These are phyloP conservation scores for Indri indri DNA, from an alignment of 2,113 vertebrate genomes.

Conservation along the genomic window DNA sequence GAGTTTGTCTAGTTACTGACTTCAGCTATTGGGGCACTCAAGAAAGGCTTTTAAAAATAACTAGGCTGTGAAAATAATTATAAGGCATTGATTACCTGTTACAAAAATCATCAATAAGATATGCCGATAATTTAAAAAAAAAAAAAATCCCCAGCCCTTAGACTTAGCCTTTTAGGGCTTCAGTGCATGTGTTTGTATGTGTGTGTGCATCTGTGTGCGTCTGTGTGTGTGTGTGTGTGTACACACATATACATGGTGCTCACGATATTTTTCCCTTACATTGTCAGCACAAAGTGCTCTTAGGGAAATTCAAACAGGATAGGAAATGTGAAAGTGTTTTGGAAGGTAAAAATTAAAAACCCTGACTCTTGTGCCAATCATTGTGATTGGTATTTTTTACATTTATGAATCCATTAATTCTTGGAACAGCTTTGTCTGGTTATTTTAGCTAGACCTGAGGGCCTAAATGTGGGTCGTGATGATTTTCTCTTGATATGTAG, in stretches of 20 bases:
- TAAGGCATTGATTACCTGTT: background rate
- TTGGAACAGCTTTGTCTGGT: background rate
- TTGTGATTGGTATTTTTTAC: background rate
- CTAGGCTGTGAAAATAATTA: background rate
- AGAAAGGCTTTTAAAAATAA: constrained; percentile 21
- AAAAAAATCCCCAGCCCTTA: background rate
- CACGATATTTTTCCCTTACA: background rate
- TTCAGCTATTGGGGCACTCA: background rate
- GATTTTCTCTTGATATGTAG: background rate
- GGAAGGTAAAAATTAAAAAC: background rate
- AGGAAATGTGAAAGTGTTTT: background rate
- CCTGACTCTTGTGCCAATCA: background rate
- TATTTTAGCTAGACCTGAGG: background rate
- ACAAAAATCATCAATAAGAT: background rate
- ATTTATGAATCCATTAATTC: background rate
- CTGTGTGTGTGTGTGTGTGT: too few relatives aligned
- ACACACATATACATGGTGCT: background rate
- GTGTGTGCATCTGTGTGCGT: too few relatives aligned
- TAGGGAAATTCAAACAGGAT: background rate
- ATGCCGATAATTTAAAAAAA: background rate
- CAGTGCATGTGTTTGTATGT: background rate
- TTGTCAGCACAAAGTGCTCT: background rate
- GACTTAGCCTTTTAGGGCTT: background rate
- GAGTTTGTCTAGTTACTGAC: background rate
- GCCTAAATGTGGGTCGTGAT: background rate